Evolutionary conservation across 2,797 vertebrate genomes (phyloP), one percentile per base, ranked within the genome.

Genomic region (Morus bassanus): DNA sequence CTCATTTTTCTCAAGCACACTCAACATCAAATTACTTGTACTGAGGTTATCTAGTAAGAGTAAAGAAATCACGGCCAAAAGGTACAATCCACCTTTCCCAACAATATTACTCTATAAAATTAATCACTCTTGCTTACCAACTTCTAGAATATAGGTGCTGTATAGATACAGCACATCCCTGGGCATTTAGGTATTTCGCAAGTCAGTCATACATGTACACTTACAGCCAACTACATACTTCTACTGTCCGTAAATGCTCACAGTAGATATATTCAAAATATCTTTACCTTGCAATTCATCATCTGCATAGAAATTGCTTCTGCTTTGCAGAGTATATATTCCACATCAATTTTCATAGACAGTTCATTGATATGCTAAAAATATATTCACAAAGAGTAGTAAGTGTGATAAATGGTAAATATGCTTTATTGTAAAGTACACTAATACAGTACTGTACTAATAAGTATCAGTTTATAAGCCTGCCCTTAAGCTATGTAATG

Each of bases 331-430:
- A 99, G 98, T 85, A 99, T 98, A 88, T 99, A 98, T 94, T 99
- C 99, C 30, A 99, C 97, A 95, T 99, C 98, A 90, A 99, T 98
- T 96, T 99, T 99, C 99, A 99, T 99, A 37, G 99, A 99, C 65
- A 99, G 98, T 95, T 99, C 99, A 89, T 99, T 99, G 93, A 99
- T 99, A 97, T 99, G 99, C 99, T 99, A 96, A 94, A 96, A 98
- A 97, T 33, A 91, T 39, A 97, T 81, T 87, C 77, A 96, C 53
- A 97, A 96, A 89, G 39, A 93, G 95, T 6, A 81, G 82, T 94
- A 92, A 77, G 46, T 51, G 45, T 61, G 53, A 88, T 53, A 91
- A 96, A 88, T 21, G 7, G 18, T 50, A 95, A 86, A 53, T 51
- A 64, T 4, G 12, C 46, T 88, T 85, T 57, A 77, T 7, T 45